Evolutionary conservation across 1,140 invertebrate species (phyloP).

Genomic region (Lordiphosa stackelbergi): DNA sequence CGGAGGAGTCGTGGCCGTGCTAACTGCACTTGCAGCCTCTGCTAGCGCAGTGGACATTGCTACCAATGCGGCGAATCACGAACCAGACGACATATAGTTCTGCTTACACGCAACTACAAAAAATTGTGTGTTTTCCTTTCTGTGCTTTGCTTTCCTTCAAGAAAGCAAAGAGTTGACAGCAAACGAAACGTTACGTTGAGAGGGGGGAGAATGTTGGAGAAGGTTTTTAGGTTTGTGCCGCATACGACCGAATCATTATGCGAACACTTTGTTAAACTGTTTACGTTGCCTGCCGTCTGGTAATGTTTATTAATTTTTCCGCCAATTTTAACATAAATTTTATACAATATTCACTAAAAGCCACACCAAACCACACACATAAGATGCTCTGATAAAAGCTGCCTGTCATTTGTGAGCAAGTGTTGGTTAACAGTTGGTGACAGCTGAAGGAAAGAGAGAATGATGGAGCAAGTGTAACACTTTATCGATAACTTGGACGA

Average conservation of each 20-base stretch:
- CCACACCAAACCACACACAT: conserved; percentile 3
- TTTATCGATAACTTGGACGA: too few relatives aligned
- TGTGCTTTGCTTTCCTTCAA: conserved; percentile 38
- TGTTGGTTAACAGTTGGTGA: conserved; percentile 31
- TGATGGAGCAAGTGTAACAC: too few relatives aligned
- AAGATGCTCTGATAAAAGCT: conserved; percentile 10
- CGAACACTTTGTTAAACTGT: background rate
- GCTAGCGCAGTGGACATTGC: conserved; percentile 64
- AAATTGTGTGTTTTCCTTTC: conserved; percentile 49
- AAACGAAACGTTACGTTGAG: conserved; percentile 29
- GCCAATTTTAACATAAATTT: conserved; percentile 37
- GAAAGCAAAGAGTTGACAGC: conserved; percentile 59
- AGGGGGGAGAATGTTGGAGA: background rate
- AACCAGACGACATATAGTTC: conserved; percentile 62
- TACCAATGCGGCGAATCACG: conserved; percentile 54
- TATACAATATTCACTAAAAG: conserved; percentile 21
- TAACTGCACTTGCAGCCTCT: conserved; percentile 38
- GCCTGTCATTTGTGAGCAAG: conserved; percentile 28
- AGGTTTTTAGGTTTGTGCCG: conserved; percentile 1
- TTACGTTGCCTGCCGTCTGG: background rate
- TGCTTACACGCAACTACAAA: conserved; percentile 53
- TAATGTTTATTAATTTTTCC: conserved; percentile 4
- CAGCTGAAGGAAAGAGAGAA: too few relatives aligned
- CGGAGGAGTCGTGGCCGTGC: conserved; percentile 25
- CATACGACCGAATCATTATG: conserved; percentile 6